Conservation (phyloP, 2,888 invertebrate genomes). For the Marronus borbonicus region DNA sequence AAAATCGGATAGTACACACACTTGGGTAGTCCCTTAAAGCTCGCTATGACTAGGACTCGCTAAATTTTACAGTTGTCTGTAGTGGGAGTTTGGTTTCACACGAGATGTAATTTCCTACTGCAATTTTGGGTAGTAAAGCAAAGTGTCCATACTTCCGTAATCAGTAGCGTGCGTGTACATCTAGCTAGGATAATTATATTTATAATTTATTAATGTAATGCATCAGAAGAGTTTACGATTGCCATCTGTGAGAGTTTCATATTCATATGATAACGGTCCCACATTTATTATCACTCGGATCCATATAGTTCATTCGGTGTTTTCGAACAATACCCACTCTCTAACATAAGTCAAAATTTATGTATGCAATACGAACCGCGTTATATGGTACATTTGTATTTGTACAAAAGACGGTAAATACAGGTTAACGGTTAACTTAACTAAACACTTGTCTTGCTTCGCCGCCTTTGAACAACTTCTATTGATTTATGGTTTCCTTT, state of each 20-base stretch:
- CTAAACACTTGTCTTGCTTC: constrained; percentile 27
- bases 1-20: no score
- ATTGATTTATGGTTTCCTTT: constrained; percentile 2
- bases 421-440: constrained; percentile 34
- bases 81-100: no score
- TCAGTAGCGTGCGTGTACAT: no score
- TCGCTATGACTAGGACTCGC: no score
- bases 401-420: constrained; percentile 39
- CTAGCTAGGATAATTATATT: no score
- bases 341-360: constrained; percentile 1
- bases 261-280: background rate
- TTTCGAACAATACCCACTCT: background rate
- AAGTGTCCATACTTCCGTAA: no score
- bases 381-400: constrained; percentile 10
- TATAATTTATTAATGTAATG: no score
- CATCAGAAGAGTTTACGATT: background rate
- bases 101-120: no score
- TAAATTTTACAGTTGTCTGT: no score
- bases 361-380: background rate
- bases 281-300: background rate
- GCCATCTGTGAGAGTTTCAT: constrained; percentile 1
- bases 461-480: constrained; percentile 12
- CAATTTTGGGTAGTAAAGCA: no score
- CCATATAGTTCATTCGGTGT: background rate
- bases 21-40: no score